Base-by-base conservation (phyloP, 2,113 vertebrate species). In the Corythornis madagascariensis region DNA sequence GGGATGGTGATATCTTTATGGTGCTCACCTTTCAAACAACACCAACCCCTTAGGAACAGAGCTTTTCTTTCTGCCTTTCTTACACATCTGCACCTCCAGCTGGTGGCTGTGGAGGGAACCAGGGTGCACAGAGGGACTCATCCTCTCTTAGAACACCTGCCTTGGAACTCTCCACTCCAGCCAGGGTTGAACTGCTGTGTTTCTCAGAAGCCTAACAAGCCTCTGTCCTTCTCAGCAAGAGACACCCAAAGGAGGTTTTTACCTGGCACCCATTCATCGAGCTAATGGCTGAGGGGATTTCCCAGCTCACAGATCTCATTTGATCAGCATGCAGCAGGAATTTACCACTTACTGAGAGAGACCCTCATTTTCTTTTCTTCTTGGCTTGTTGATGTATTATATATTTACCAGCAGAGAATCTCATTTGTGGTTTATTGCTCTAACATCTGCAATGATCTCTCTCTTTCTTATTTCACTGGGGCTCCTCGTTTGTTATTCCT, bases 1-100 rank as follows among this genome's bases (percentile, higher is more conserved):
- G 55, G 77, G 83, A 66, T 79, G 76, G 74, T 90, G 81, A 73
- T 90, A 79, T 76, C 89, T 89, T 87, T 73, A 52, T 75, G 72
- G 38, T 15, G 12, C 26, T 85, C 52, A 85, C 42, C 33, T 84
- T 91, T 82, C 72, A 64, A 79, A 56, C 60, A 29, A 55, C 74
- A 33, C 47, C 63, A 18, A 56, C 86, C 33, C 63, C 78, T 69
- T 15, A 26, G 21, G 10, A 31, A 50, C 52, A 53, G 60, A 22
- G 25, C 22, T 71, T 67, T 63, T 80, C 5, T 38, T 85, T 16
- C 26, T 16, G 18, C 13, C 5, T 43, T 84, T 50, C 40, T 74
- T 13, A 14, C 4, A 43, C 9, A 1, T 18, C 35, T 88, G 8
- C 6, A 57, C 20, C 63, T 94, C 59, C 87, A 74, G 65, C 57